Percentiles rank a stretch among this genome's conserved stretches.
Evolutionary conservation across 1,140 invertebrate genomes (phyloP).

Genomic region (Cyphomyrmex costatus): DNA sequence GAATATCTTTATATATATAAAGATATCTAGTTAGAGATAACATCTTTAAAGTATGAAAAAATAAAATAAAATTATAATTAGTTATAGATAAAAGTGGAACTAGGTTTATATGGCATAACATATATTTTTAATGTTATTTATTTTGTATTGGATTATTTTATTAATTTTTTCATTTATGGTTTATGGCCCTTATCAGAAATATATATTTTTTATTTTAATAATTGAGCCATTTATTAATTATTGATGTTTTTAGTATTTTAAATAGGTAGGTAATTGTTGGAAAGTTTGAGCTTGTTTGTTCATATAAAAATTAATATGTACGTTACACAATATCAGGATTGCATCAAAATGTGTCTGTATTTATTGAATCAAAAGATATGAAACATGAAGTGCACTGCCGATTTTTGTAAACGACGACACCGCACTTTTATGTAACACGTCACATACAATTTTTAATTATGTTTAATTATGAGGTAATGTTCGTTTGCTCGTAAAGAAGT

Average conservation of each 20-base stretch:
- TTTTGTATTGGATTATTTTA: no score
- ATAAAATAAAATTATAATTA: neutral
- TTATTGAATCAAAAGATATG: neutral
- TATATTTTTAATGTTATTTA: constrained; percentile 45
- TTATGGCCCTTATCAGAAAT: no score
- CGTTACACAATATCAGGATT: neutral
- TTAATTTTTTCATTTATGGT: no score
- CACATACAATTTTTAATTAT: constrained; percentile 28
- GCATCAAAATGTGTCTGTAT: neutral
- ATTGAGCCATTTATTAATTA: no score
- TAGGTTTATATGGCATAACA: neutral
- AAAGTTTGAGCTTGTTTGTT: neutral
- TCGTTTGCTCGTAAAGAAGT: constrained; percentile 11
- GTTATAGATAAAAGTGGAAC: neutral
- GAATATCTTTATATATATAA: neutral
- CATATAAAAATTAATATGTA: neutral
- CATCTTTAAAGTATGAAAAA: neutral
- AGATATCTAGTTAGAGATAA: neutral
- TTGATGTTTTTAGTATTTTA: constrained; percentile 53
- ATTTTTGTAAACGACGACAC: constrained; percentile 7
- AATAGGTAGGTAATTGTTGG: neutral
- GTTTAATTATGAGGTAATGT: constrained; percentile 22
- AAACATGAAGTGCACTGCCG: neutral
- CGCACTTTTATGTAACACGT: constrained; percentile 5
- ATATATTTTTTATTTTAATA: no score